Evolutionary conservation across 1,140 invertebrate genomes (phyloP).

Genomic region (Philopotamus ludificatus): DNA sequence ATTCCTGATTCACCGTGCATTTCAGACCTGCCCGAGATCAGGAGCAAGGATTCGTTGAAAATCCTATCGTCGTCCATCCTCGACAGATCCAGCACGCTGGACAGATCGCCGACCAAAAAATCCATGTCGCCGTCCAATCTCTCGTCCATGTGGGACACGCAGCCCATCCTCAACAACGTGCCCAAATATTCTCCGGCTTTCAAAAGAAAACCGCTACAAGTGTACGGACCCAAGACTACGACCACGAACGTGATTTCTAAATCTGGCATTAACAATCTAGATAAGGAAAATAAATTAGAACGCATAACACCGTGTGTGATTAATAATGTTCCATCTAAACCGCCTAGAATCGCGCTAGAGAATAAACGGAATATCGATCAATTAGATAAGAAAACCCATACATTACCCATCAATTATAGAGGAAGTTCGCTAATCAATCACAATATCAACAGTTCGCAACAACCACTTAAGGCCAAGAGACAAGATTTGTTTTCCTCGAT

Average conservation of each 20-base stretch:
- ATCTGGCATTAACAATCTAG: constrained; percentile 1
- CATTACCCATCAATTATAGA: constrained; percentile 33
- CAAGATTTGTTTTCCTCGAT: constrained; percentile 13
- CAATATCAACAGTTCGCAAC: constrained; percentile 1
- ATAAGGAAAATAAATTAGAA: constrained; percentile 22
- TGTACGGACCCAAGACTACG: constrained; percentile 54
- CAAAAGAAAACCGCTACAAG: constrained; percentile 71
- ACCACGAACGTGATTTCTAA: constrained; percentile 13
- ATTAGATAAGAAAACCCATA: constrained; percentile 32
- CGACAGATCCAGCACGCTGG: constrained; percentile 44
- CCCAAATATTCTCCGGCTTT: constrained; percentile 84
- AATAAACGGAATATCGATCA: constrained; percentile 29
- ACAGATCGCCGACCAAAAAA: constrained; percentile 43
- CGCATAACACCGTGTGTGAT: constrained; percentile 24
- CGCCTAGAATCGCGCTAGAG: constrained; percentile 34
- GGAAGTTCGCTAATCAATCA: constrained; percentile 1
- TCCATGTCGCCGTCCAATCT: constrained; percentile 23
- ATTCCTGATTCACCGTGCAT: constrained; percentile 74
- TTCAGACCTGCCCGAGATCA: constrained; percentile 72
- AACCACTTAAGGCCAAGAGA: constrained; percentile 21
- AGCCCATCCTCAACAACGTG: constrained; percentile 55
- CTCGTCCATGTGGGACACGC: constrained; percentile 55
- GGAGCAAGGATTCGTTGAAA: constrained; percentile 58
- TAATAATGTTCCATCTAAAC: constrained; percentile 41
- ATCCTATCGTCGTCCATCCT: constrained; percentile 31